Conservation (phyloP, 2,888 invertebrate genomes). For the Philhelius pedissequus region DNA sequence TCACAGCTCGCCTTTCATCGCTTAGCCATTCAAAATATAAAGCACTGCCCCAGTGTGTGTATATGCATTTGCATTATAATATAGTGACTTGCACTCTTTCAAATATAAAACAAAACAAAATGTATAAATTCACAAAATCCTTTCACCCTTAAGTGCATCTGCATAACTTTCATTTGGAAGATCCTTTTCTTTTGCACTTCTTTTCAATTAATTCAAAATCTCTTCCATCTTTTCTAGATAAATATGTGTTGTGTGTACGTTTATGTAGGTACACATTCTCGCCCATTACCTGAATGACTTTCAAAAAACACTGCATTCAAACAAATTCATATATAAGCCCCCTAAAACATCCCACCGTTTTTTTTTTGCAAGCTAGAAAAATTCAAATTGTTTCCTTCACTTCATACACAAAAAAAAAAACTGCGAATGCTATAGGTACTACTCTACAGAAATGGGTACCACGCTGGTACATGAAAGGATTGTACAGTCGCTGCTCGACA, state of each 20-base stretch:
- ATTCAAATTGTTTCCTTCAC: slow-evolving; percentile 64
- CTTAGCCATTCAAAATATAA: slow-evolving; percentile 58
- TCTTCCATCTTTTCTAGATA: slow-evolving; percentile 9
- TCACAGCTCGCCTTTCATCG: slow-evolving; percentile 63
- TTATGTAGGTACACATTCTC: background rate
- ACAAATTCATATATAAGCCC: slow-evolving; percentile 15
- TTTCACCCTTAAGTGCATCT: slow-evolving; percentile 67
- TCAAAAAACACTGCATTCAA: slow-evolving; percentile 23
- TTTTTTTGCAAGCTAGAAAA: slow-evolving; percentile 13
- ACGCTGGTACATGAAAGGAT: slow-evolving; percentile 57
- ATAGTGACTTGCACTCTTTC: slow-evolving; percentile 38
- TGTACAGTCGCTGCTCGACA: slow-evolving; percentile 24
- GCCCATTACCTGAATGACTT: slow-evolving; percentile 55
- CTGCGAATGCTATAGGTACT: slow-evolving; percentile 4
- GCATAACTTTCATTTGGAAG: slow-evolving; percentile 59
- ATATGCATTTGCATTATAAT: background rate
- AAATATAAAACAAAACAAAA: background rate
- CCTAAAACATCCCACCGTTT: background rate
- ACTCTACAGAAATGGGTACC: background rate
- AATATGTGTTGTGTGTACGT: background rate
- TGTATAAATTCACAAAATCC: slow-evolving; percentile 54
- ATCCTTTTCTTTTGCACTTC: slow-evolving; percentile 64
- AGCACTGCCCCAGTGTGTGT: background rate
- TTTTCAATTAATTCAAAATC: slow-evolving; percentile 64
- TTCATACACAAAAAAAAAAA: slow-evolving; percentile 7